Evolutionary conservation across 2,888 invertebrate genomes (phyloP).

Genomic region (Lypha dubia): DNA sequence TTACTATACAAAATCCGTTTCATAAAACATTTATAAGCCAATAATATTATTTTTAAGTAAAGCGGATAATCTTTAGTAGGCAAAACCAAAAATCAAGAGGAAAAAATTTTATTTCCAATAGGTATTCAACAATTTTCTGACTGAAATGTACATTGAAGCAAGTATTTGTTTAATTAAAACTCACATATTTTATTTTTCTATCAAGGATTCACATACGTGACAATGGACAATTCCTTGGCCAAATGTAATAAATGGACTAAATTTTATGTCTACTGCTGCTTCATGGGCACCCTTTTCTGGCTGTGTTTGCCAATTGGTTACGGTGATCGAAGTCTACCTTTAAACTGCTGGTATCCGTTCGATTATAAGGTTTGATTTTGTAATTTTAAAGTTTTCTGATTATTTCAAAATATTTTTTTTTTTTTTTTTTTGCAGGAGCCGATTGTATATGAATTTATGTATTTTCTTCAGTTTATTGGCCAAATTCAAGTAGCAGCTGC

Average conservation of each 20-base stretch:
- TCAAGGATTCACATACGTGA: conserved; percentile 78
- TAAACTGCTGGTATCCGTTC: conserved; percentile 81
- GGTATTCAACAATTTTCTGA: too few relatives aligned
- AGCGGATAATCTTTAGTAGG: too few relatives aligned
- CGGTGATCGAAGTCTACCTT: conserved; percentile 77
- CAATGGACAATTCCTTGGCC: conserved; percentile 74
- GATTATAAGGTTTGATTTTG: conserved; percentile 76
- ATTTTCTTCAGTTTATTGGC: conserved; percentile 79
- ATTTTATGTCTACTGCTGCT: conserved; percentile 75
- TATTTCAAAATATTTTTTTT: background rate
- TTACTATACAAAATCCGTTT: too few relatives aligned
- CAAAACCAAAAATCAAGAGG: too few relatives aligned
- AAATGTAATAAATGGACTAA: conserved; percentile 75
- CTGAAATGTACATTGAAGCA: background rate
- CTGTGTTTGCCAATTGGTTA: conserved; percentile 76
- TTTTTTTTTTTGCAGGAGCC: conserved; percentile 74
- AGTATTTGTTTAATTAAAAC: background rate
- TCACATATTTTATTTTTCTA: conserved; percentile 6
- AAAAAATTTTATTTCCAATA: too few relatives aligned
- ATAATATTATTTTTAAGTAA: too few relatives aligned
- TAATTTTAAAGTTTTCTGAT: background rate
- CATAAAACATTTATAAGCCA: too few relatives aligned
- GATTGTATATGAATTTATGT: conserved; percentile 76
- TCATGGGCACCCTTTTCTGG: conserved; percentile 75
- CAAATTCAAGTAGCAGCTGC: conserved; percentile 80